Conservation (phyloP, 2,888 invertebrate genomes). For the Rotaria macrura region DNA sequence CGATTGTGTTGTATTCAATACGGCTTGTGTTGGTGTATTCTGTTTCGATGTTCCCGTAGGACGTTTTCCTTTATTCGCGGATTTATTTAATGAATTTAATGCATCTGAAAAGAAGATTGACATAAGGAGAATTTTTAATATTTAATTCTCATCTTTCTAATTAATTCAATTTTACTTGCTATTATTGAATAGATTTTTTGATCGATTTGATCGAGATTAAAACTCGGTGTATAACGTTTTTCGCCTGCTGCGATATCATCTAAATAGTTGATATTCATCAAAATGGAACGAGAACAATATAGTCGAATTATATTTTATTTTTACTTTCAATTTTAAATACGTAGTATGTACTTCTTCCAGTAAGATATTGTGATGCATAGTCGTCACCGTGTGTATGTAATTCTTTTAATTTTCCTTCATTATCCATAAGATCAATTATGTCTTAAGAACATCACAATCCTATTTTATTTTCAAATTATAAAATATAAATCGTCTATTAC, state of each 20-base stretch:
- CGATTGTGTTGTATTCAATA: not conserved
- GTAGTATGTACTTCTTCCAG: not conserved
- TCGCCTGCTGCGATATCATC: not conserved
- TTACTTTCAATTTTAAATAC: not conserved
- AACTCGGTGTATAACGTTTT: not conserved
- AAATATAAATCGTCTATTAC: not conserved
- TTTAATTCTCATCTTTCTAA: not conserved
- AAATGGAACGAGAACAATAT: too few relatives aligned
- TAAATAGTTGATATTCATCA: not conserved
- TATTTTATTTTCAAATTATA: not conserved
- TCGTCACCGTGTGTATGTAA: not conserved
- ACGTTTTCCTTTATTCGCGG: not conserved
- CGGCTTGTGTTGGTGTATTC: not conserved
- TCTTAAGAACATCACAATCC: not conserved
- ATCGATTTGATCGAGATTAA: not conserved
- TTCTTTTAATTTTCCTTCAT: conserved; percentile 3
- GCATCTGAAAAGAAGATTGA: not conserved
- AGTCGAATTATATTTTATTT: not conserved
- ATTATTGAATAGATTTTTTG: not conserved
- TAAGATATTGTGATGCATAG: not conserved
- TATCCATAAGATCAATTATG: not conserved
- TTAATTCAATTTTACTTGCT: not conserved
- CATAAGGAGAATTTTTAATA: not conserved
- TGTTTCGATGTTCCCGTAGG: not conserved
- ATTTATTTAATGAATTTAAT: not conserved